Base-by-base conservation (phyloP, 2,113 vertebrate species). In the Menidia beryllina region DNA sequence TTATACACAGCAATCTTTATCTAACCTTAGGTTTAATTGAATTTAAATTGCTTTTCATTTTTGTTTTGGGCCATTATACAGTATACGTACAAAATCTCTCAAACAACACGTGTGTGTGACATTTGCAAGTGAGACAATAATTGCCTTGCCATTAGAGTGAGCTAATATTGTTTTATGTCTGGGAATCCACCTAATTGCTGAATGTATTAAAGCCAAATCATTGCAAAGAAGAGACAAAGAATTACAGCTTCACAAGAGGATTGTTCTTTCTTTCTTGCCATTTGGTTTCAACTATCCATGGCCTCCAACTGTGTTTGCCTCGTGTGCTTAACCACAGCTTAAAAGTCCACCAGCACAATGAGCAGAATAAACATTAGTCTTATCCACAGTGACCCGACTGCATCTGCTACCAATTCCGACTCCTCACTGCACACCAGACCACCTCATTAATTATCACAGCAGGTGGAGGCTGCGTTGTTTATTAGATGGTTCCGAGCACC, bases 391-490 rank as follows among this genome's bases (percentile, higher is more conserved):
- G 82, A 84, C 84, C 86, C 63, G 27, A 23, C 23, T 76, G 67
- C 43, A 45, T 85, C 80, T 77, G 74, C 75, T 30, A 51, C 75
- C 49, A 57, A 75, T 61, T 81, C 76, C 54, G 49, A 24, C 67
- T 73, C 58, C 81, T 84, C 75, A 59, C 67, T 30, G 71, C 17
- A 48, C 59, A 79, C 67, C 51, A 67, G 86, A 87, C 71, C 77
- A 75, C 72, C 63, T 84, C 82, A 88, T 91, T 88, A 88, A 86
- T 90, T 90, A 91, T 84, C 77, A 53, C 86, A 86, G 86, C 90
- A 87, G 88, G 88, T 85, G 86, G 77, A 86, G 58, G 47, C 66
- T 71, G 64, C 75, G 39, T 43, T 52, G 41, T 38, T 75, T 77
- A 88, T 89, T 83, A 86, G 64, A 75, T n/a, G 25, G 56, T 72